Conservation (phyloP, 1,140 invertebrate species). For the Neodiprion pinetum region DNA sequence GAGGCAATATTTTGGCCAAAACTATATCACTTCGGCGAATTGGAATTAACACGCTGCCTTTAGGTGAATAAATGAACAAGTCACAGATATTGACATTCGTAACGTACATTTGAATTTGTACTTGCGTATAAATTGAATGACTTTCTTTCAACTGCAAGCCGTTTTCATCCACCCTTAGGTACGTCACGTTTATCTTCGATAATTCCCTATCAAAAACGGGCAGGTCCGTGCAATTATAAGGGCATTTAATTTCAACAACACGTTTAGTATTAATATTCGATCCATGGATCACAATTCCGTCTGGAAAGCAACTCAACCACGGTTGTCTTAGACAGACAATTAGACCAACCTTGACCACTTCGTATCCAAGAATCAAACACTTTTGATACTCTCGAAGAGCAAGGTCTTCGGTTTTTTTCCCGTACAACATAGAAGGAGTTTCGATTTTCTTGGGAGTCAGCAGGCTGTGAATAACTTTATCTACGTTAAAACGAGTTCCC, state of each 20-base stretch:
- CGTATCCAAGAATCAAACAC: not conserved
- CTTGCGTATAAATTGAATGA: conserved; percentile 21
- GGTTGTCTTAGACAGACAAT: conserved; percentile 16
- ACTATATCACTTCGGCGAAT: conserved; percentile 10
- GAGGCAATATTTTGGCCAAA: not conserved
- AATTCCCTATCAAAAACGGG: not conserved
- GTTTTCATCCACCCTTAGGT: conserved; percentile 22
- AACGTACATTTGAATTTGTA: conserved; percentile 24
- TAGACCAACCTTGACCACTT: conserved; percentile 17
- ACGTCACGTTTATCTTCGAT: conserved; percentile 19
- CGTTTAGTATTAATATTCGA: conserved; percentile 17
- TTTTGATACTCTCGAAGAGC: conserved; percentile 12
- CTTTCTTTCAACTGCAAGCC: conserved; percentile 19
- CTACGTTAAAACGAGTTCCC: conserved; percentile 19
- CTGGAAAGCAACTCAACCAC: conserved; percentile 20
- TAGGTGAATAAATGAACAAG: conserved; percentile 19
- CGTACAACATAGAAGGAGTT: conserved; percentile 14
- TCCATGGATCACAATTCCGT: conserved; percentile 17
- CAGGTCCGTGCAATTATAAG: conserved; percentile 20
- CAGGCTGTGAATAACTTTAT: conserved; percentile 20
- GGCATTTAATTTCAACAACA: conserved; percentile 23
- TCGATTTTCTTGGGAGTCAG: not conserved
- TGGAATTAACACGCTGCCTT: conserved; percentile 15
- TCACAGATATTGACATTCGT: conserved; percentile 20
- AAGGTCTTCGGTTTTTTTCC: conserved; percentile 17